These are phyloP conservation scores for Dioctria linearis DNA, from an alignment of 2,888 invertebrate genomes.

Conservation along the genomic window DNA sequence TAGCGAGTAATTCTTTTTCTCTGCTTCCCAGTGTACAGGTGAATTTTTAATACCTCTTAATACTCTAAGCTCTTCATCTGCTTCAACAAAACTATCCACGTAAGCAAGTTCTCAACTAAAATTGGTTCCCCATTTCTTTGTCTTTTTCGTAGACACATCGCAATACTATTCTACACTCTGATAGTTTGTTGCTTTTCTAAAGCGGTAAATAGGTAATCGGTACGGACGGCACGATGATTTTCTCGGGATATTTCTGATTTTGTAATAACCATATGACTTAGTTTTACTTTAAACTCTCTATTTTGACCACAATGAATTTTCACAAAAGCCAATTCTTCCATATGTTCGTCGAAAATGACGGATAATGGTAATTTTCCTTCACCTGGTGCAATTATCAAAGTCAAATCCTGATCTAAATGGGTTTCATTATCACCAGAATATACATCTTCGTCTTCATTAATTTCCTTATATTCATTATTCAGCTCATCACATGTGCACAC, in stretches of 20 bases:
- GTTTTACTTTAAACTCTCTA: conserved; percentile 8
- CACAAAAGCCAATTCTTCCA: not conserved
- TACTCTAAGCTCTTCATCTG: conserved; percentile 1
- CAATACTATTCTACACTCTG: conserved; percentile 6
- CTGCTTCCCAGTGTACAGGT: conserved; percentile 15
- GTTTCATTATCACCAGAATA: too few species aligned
- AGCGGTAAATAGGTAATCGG: not conserved
- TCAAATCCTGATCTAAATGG: too few species aligned
- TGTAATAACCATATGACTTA: not conserved
- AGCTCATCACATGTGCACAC: too few species aligned
- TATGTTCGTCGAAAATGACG: not conserved
- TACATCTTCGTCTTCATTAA: too few species aligned
- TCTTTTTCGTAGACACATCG: conserved; percentile 21
- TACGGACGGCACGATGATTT: conserved; percentile 10
- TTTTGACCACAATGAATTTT: not conserved
- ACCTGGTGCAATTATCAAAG: too few species aligned
- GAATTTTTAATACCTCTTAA: conserved; percentile 20
- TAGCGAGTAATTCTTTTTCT: conserved; percentile 7
- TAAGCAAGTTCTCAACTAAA: not conserved
- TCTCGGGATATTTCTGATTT: conserved; percentile 5
- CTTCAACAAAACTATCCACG: not conserved
- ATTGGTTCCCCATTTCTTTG: not conserved
- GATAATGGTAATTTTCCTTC: not conserved
- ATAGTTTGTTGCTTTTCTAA: not conserved
- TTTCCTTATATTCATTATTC: too few species aligned